Percentiles rank a stretch among this genome's conserved stretches.
Evolutionary conservation across 2,888 invertebrate species (phyloP).

Genomic region (Epistrophella euchroma): DNA sequence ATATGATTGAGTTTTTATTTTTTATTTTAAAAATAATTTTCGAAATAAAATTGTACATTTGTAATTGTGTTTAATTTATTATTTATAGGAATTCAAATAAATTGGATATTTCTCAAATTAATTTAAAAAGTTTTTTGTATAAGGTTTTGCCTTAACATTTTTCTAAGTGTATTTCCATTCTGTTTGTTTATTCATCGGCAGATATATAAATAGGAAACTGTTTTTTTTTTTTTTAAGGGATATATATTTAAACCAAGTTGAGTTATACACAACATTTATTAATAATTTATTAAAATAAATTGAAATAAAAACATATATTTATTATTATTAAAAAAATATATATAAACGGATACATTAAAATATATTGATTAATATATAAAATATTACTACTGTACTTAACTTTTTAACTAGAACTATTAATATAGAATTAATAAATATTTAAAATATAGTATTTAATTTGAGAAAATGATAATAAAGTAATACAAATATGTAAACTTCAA

Average conservation of each 20-base stretch:
- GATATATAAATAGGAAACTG: constrained; percentile 31
- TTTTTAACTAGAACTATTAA: constrained; percentile 74
- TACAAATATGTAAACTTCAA: constrained; percentile 70
- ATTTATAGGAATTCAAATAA: constrained; percentile 28
- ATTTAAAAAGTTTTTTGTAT: constrained; percentile 12
- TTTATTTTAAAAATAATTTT: constrained; percentile 16
- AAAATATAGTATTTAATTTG: constrained; percentile 73
- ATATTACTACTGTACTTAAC: constrained; percentile 75
- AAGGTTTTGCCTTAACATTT: constrained; percentile 44
- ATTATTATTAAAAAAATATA: constrained; percentile 33
- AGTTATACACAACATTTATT: constrained; percentile 47
- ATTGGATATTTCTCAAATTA: constrained; percentile 28
- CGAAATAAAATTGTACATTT: constrained; percentile 55
- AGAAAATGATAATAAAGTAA: constrained; percentile 71
- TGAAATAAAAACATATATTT: constrained; percentile 47
- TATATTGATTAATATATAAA: constrained; percentile 67
- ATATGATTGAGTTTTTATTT: constrained; percentile 21
- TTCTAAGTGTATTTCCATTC: constrained; percentile 21
- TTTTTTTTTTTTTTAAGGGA: constrained; percentile 30
- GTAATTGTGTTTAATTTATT: constrained; percentile 43
- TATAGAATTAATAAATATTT: constrained; percentile 73
- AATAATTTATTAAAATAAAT: constrained; percentile 61
- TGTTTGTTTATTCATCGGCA: constrained; percentile 58
- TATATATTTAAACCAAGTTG: constrained; percentile 39
- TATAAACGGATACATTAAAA: constrained; percentile 61